Evolutionary conservation across 1,140 invertebrate species (phyloP).

Genomic region (Drosophila persimilis): DNA sequence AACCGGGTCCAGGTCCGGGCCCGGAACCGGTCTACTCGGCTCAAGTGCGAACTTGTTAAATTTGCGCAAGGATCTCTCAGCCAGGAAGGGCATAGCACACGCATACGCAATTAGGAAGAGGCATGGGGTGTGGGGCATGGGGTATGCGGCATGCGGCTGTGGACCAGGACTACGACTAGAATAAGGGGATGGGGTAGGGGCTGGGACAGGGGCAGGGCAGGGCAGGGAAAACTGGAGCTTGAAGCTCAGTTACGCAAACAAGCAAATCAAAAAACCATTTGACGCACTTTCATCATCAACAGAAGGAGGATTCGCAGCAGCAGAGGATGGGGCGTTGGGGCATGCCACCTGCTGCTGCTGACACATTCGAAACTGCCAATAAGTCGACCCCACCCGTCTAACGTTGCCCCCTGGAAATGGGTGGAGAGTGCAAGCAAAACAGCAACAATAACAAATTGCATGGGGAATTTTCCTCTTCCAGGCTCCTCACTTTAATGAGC

Average conservation of each 20-base stretch:
- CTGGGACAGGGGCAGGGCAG: not conserved
- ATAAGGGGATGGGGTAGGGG: not conserved
- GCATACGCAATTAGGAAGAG: conserved; percentile 75
- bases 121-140: conserved; percentile 2
- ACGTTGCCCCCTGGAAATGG: not conserved
- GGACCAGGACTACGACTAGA: not conserved
- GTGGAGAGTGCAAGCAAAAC: conserved; percentile 22
- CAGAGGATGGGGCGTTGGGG: conserved; percentile 12
- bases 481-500: conserved; percentile 57
- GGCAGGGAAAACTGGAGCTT: conserved; percentile 2
- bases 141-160: not conserved
- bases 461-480: not conserved
- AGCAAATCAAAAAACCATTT: conserved; percentile 80
- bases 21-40: conserved; percentile 26
- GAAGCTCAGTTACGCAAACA: conserved; percentile 75
- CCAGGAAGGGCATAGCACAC: conserved; percentile 53
- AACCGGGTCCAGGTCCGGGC: too few species aligned
- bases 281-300: conserved; percentile 79
- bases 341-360: conserved; percentile 72
- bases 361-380: conserved; percentile 77
- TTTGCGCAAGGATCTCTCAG: conserved; percentile 70
- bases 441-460: conserved; percentile 47
- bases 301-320: conserved; percentile 18
- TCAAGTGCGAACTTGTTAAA: conserved; percentile 80
- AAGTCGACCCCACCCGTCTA: conserved; percentile 39